These are phyloP conservation scores for Pangasianodon gigas DNA, from an alignment of 2,113 vertebrate species.

Conservation along the genomic window DNA sequence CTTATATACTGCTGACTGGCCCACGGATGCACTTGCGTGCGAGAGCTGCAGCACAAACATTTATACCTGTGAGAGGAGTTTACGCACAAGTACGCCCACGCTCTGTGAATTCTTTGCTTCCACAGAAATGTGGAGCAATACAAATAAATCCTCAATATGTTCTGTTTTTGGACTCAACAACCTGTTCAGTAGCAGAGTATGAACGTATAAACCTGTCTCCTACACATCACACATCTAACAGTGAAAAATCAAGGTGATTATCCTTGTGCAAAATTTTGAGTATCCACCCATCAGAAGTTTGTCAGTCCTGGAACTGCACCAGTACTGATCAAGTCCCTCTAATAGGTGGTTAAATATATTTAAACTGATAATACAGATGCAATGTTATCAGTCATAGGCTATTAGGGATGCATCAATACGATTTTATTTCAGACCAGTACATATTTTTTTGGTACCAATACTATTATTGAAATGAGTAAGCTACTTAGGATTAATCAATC, in stretches of 20 bases:
- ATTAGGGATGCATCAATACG: neutral
- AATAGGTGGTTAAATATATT: neutral
- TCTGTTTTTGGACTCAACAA: neutral
- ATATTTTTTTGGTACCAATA: neutral
- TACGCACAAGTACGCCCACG: neutral
- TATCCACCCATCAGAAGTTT: neutral
- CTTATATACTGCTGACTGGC: neutral
- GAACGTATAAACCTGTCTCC: neutral
- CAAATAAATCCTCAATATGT: neutral
- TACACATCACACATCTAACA: neutral
- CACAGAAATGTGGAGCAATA: slow-evolving; percentile 17
- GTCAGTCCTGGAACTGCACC: neutral
- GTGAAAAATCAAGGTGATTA: neutral
- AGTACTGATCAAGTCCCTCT: neutral
- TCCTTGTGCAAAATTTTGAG: neutral
- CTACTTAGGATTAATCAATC: neutral
- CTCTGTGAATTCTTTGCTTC: neutral
- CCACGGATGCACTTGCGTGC: neutral
- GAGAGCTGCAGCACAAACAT: neutral
- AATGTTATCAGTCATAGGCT: neutral
- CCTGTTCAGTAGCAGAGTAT: neutral
- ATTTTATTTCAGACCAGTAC: neutral
- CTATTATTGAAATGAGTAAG: neutral
- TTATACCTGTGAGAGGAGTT: slow-evolving; percentile 14
- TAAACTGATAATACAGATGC: too few relatives aligned